These are phyloP conservation scores for Orcinus orca DNA, from an alignment of 2,113 vertebrate species.

Conservation along the genomic window DNA sequence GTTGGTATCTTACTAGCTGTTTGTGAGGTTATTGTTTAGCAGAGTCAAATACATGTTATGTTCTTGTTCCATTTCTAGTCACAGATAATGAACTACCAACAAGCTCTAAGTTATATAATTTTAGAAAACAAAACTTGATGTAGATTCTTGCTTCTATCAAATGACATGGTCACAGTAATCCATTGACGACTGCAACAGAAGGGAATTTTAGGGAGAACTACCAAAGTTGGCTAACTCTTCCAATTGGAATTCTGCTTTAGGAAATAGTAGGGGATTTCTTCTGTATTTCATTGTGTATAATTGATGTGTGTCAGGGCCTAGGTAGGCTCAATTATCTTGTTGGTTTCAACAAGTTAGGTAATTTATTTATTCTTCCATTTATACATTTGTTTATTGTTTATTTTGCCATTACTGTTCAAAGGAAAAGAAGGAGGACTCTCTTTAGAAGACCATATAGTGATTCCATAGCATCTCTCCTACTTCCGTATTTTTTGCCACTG, in stretches of 20 bases:
- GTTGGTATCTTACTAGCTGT: slow-evolving; percentile 9
- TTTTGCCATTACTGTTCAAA: slow-evolving; percentile 26
- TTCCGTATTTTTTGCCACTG: background rate
- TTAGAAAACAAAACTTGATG: background rate
- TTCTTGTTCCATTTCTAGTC: slow-evolving; percentile 2
- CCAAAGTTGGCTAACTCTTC: background rate
- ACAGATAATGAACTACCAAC: slow-evolving; percentile 5
- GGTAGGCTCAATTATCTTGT: background rate
- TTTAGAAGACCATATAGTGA: background rate
- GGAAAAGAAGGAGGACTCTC: background rate
- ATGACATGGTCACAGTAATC: background rate
- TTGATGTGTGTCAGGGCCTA: background rate
- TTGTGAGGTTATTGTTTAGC: background rate
- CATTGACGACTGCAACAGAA: background rate
- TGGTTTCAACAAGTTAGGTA: slow-evolving; percentile 10
- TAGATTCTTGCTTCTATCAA: slow-evolving; percentile 25
- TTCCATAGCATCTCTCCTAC: background rate
- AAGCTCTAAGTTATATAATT: background rate
- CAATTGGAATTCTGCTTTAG: slow-evolving; percentile 1
- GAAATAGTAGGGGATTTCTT: background rate
- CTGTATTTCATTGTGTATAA: background rate
- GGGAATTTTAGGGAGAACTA: slow-evolving; percentile 26
- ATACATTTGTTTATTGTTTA: background rate
- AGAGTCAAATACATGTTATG: background rate
- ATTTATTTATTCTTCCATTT: slow-evolving; percentile 17